A percentile compares a stretch with the other conserved stretches of the same genome.
Conservation (phyloP, 2,113 vertebrate genomes). For the Hystrix brachyura region DNA sequence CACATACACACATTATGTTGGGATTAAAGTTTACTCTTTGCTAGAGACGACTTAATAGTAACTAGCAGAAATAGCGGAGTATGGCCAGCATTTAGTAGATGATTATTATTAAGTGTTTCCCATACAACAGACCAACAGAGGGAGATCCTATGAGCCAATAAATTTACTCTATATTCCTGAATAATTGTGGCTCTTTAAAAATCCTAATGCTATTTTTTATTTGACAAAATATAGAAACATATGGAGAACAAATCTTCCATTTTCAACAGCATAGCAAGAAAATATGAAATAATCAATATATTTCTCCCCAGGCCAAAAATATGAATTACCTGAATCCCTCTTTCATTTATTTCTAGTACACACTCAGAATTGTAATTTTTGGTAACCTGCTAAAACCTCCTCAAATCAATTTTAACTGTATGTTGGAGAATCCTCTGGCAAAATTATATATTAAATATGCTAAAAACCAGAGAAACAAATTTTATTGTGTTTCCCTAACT, state of each 20-base stretch:
- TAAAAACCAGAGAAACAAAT: neutral
- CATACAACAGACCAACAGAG: neutral
- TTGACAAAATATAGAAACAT: neutral
- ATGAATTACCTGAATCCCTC: neutral
- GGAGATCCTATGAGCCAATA: neutral
- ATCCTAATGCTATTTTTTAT: neutral
- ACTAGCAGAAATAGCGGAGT: neutral
- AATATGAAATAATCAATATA: slow-evolving; percentile 30
- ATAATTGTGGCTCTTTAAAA: neutral
- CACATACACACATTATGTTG: neutral
- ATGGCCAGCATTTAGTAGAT: neutral
- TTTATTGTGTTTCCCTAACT: slow-evolving; percentile 30
- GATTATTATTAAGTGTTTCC: neutral
- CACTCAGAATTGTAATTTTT: slow-evolving; percentile 35
- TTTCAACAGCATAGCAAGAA: neutral
- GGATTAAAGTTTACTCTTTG: neutral
- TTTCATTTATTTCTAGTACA: neutral
- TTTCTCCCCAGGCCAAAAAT: slow-evolving; percentile 14
- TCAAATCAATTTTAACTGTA: slow-evolving; percentile 33
- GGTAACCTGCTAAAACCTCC: neutral
- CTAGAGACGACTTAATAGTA: neutral
- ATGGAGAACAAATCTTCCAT: neutral
- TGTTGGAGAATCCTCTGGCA: neutral
- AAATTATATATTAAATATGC: slow-evolving; percentile 39
- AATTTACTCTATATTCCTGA: neutral